Conservation (phyloP, 2,113 vertebrate genomes). For the Saguinus midas region DNA sequence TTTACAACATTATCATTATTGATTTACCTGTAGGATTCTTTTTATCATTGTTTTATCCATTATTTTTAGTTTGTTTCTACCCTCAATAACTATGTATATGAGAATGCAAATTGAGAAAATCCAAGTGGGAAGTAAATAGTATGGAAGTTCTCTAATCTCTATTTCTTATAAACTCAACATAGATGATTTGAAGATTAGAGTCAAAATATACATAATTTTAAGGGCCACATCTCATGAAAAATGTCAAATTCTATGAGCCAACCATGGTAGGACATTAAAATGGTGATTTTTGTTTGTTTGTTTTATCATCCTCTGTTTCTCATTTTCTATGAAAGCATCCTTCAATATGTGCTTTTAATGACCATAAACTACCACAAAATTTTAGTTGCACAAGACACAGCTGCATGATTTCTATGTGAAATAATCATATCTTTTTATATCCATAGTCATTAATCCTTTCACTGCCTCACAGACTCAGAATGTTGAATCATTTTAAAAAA, state of each 20-base stretch:
- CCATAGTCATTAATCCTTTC: background rate
- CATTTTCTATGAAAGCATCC: background rate
- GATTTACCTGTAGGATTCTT: background rate
- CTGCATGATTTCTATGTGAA: slow-evolving; percentile 31
- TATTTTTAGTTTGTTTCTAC: background rate
- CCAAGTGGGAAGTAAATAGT: background rate
- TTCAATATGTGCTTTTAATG: background rate
- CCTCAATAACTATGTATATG: background rate
- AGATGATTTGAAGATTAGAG: background rate
- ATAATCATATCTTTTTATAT: slow-evolving; percentile 44
- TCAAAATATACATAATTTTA: background rate
- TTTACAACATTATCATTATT: background rate
- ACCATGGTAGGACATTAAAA: background rate
- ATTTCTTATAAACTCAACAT: background rate
- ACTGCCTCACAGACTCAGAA: slow-evolving; percentile 9
- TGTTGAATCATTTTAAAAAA: slow-evolving; percentile 32
- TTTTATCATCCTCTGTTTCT: background rate
- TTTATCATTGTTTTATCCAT: background rate
- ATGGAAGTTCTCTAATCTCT: background rate
- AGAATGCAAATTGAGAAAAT: background rate
- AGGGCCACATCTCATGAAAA: background rate
- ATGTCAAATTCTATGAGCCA: background rate
- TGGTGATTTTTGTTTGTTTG: background rate
- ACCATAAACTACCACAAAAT: background rate
- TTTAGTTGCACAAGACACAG: slow-evolving; percentile 42